Conservation (phyloP, 2,797 vertebrate species). For the Clamator glandarius region DNA sequence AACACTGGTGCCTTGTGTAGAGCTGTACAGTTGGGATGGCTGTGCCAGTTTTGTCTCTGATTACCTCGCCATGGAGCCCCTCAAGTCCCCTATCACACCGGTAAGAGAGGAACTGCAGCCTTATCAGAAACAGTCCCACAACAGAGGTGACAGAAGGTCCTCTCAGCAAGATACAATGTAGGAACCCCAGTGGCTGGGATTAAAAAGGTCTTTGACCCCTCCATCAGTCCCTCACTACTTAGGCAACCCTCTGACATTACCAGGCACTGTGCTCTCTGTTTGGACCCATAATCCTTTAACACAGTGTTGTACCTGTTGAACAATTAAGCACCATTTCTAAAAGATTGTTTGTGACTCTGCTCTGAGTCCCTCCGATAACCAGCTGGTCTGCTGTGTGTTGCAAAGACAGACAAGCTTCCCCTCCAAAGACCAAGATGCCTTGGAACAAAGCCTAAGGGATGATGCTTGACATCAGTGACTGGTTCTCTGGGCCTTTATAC, state of each 20-base stretch:
- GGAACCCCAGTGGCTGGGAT: background rate
- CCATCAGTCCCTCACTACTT: background rate
- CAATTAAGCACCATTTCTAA: background rate
- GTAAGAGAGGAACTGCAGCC: slow-evolving; percentile 74
- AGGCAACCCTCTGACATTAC: background rate
- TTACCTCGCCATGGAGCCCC: slow-evolving; percentile 82
- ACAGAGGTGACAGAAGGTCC: background rate
- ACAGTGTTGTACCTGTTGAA: background rate
- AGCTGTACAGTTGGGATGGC: slow-evolving; percentile 85
- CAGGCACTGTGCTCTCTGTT: background rate
- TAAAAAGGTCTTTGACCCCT: background rate
- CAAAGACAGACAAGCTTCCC: background rate
- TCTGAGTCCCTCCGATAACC: background rate
- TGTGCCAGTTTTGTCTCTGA: slow-evolving; percentile 86
- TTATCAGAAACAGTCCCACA: background rate
- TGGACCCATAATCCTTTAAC: background rate
- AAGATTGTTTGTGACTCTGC: background rate
- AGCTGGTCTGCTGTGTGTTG: background rate
- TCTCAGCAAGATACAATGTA: background rate
- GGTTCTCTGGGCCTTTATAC: background rate
- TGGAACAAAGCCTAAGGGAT: background rate
- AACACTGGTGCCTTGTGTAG: slow-evolving; percentile 74
- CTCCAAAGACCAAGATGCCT: background rate
- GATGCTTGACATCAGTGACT: background rate
- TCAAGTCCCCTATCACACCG: slow-evolving; percentile 77